Evolutionary conservation across 23 tunicate genomes (phyloP), one percentile per base, ranked within the genome.

Genomic region (Botrylloides violaceus): DNA sequence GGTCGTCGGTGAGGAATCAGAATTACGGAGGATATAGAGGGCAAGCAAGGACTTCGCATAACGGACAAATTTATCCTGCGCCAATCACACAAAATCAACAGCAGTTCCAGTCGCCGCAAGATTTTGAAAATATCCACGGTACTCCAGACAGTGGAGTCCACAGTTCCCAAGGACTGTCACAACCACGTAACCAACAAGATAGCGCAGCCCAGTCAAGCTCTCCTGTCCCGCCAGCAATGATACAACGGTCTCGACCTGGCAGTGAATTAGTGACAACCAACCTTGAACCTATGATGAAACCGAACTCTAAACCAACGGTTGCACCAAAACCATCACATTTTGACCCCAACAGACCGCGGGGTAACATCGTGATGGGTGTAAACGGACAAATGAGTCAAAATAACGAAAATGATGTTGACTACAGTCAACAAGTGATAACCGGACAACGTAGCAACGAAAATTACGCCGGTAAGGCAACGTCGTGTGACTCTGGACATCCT

Each of bases 401-500:
- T 26, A 39, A 68, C 37, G 26, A 68, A 9, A 68, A 68, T 37
- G 56, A 68, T 36, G 37, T 68, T 6, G 74, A 68, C 21, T 65
- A 68, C 32, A 26, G 56, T 23, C 26, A 21, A 5, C 57, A 56
- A 18, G 20, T 39, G 5, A 31, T 39, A 0, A 64, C 70, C 30
- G 57, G 29, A 21, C 28, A 37, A 28, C 23, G 21, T 3, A 36
- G 37, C 24, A 39, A 79, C 2, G 85, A 83, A 43, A 76, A 53
- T 59, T 36, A 66, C 0, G 83, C 90, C 36, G 77, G 58, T 25
- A 87, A 87, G 64, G 86, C 86, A 6, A 70, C 36, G 36, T 87
- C 95, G 20, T 87, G 95, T 36, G 95, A 87, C 61, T 87, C 95
- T 0, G 95, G 95, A 15, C 71, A 80, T 2, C 95, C 95, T 4